Conservation (phyloP, 2,888 invertebrate genomes). For the Cheilosia impressa region DNA sequence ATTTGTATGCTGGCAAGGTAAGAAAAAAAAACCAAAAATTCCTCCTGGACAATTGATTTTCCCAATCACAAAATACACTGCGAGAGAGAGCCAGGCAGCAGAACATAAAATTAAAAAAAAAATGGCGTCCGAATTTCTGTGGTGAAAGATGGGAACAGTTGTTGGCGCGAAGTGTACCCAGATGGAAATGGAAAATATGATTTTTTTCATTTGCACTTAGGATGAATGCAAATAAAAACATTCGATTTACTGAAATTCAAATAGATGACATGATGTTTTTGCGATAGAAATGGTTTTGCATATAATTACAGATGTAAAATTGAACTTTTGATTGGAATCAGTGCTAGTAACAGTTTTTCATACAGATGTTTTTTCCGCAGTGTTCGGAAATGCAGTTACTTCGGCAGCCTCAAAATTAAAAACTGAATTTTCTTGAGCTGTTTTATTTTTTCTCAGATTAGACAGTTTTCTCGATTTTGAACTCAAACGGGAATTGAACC, state of each 20-base stretch:
- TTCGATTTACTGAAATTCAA: not conserved
- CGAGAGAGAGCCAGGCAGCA: constrained; percentile 73
- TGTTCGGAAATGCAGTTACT: constrained; percentile 32
- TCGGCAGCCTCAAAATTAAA: no score
- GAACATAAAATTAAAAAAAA: constrained; percentile 52
- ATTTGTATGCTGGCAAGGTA: constrained; percentile 50
- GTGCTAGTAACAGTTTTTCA: constrained; percentile 34
- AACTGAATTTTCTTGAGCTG: no score
- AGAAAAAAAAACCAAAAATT: constrained; percentile 62
- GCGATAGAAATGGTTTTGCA: not conserved
- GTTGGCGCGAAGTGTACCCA: constrained; percentile 43
- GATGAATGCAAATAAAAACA: not conserved
- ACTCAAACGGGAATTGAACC: no score
- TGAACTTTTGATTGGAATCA: not conserved
- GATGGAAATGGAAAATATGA: not conserved
- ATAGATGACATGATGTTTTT: not conserved
- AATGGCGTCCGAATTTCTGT: constrained; percentile 66
- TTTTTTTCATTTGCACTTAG: not conserved
- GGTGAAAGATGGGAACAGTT: constrained; percentile 58
- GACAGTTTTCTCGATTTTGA: no score
- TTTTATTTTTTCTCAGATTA: no score
- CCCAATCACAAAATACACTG: constrained; percentile 74
- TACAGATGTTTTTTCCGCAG: constrained; percentile 47
- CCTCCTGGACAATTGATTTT: constrained; percentile 73
- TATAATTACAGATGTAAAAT: not conserved